Percentiles rank a stretch among this genome's conserved stretches.
phyloP scores from a whole-genome alignment of 2,113 vertebrate genomes.

The Vidua macroura region DNA sequence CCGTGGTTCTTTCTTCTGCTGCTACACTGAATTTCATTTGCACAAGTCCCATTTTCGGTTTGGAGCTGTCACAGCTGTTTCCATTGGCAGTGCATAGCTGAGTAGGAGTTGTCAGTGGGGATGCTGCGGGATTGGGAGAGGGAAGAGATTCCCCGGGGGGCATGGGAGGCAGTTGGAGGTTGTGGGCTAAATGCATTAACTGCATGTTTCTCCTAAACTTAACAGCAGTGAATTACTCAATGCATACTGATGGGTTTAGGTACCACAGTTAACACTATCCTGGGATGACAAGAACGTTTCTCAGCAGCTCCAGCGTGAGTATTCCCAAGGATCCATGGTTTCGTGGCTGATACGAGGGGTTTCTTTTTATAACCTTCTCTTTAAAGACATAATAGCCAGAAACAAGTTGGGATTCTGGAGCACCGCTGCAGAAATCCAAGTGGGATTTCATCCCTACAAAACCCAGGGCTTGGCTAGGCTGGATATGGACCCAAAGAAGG shows the following conservation, averaged over 20 bases:
- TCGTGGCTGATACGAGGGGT: neutral
- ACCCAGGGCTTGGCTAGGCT: neutral
- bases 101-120: slow-evolving; percentile 64
- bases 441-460: neutral
- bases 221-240: slow-evolving; percentile 16
- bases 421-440: neutral
- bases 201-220: slow-evolving; percentile 46
- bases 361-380: neutral
- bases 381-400: neutral
- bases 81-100: slow-evolving; percentile 62
- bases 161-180: slow-evolving; percentile 58
- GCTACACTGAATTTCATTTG: slow-evolving; percentile 63
- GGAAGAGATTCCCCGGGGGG: slow-evolving; percentile 61
- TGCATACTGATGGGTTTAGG: neutral
- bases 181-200: slow-evolving; percentile 55
- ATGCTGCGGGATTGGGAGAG: slow-evolving; percentile 53
- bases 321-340: neutral
- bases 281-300: neutral
- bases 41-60: slow-evolving; percentile 58
- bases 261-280: neutral
- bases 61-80: slow-evolving; percentile 66
- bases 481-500: neutral
- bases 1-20: slow-evolving; percentile 11
- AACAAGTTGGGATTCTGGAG: neutral
- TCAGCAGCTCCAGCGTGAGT: neutral